Conservation (phyloP, 2,888 invertebrate genomes). For the Tipula vernalis region DNA sequence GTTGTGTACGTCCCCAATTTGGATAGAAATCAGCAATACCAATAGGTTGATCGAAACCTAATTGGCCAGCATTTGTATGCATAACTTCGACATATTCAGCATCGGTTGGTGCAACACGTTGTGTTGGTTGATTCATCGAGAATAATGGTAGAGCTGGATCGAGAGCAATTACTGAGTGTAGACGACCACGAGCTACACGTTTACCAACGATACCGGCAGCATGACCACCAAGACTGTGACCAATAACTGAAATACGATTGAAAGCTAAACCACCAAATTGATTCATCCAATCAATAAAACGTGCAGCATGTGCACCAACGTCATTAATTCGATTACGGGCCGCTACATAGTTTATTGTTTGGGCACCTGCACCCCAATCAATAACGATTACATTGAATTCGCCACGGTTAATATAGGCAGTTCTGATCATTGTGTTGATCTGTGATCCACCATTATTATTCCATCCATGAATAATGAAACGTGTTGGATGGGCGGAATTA, state of each 20-base stretch:
- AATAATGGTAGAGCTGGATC: constrained; percentile 33
- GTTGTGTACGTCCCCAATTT: constrained; percentile 40
- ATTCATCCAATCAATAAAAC: constrained; percentile 25
- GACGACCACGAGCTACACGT: constrained; percentile 21
- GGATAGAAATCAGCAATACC: constrained; percentile 41
- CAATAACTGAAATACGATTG: constrained; percentile 27
- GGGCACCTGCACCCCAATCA: constrained; percentile 45
- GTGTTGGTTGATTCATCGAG: constrained; percentile 21
- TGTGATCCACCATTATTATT: constrained; percentile 27
- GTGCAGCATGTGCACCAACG: constrained; percentile 24
- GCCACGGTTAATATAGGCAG: constrained; percentile 36
- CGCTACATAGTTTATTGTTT: constrained; percentile 41
- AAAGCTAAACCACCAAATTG: constrained; percentile 18
- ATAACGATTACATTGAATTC: constrained; percentile 47
- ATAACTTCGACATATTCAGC: constrained; percentile 32
- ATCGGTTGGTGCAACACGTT: constrained; percentile 29
- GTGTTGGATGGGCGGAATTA: neutral
- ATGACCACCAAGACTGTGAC: constrained; percentile 35
- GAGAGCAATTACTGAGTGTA: constrained; percentile 30
- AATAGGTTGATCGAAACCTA: constrained; percentile 29
- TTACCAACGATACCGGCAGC: constrained; percentile 30
- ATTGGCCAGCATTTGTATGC: constrained; percentile 27
- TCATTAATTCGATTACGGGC: constrained; percentile 36
- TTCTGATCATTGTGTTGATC: constrained; percentile 26
- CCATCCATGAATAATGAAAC: constrained; percentile 25